A percentile compares a stretch with the other conserved stretches of the same genome.
These are phyloP conservation scores for Pangasianodon hypophthalmus DNA, from an alignment of 2,113 vertebrate genomes.

Conservation along the genomic window DNA sequence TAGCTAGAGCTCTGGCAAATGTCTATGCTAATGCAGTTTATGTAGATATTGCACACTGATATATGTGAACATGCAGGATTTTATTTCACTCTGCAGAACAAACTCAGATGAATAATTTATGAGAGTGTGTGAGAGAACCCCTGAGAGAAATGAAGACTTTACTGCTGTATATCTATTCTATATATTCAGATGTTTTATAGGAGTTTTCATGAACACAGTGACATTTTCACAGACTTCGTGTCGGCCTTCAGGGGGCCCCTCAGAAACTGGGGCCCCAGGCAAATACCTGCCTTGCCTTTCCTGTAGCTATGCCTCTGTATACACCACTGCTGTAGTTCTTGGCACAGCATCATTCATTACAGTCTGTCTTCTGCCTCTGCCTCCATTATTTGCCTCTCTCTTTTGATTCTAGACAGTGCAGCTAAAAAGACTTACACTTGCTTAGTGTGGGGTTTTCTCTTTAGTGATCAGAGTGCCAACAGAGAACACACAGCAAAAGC, in stretches of 20 bases:
- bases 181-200: not conserved
- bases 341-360: not conserved
- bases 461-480: not conserved
- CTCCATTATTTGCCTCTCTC: not conserved
- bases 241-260: not conserved
- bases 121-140: not conserved
- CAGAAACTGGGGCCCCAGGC: not conserved
- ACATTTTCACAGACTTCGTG: not conserved
- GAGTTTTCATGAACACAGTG: not conserved
- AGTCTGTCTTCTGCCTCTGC: not conserved
- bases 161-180: not conserved
- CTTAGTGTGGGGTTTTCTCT: not conserved
- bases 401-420: not conserved
- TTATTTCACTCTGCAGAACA: conserved; percentile 47
- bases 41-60: not conserved
- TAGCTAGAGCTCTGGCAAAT: not conserved
- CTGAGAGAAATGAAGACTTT: conserved; percentile 6
- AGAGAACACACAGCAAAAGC: not conserved
- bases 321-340: not conserved
- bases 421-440: not conserved
- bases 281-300: not conserved
- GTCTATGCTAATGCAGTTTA: conserved; percentile 16
- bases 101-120: conserved; percentile 63
- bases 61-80: conserved; percentile 30
- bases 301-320: not conserved